Evolutionary conservation across 2,888 invertebrate species (phyloP).

Genomic region (Timandra comae): DNA sequence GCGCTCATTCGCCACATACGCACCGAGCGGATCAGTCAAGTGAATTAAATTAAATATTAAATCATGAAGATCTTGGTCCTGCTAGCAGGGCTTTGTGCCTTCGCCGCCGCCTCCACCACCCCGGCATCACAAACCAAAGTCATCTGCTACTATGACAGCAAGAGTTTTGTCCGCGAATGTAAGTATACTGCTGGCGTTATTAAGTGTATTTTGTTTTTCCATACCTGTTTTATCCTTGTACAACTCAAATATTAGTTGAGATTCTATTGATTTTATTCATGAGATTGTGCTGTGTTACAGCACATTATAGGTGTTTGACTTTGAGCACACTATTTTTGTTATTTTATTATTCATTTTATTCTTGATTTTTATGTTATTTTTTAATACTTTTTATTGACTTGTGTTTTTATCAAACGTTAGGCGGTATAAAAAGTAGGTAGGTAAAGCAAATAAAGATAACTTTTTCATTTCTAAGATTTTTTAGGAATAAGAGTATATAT

Average conservation of each 20-base stretch:
- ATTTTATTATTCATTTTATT: too few relatives aligned
- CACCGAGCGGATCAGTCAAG: constrained; percentile 50
- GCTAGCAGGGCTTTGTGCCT: constrained; percentile 46
- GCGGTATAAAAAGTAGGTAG: too few relatives aligned
- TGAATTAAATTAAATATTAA: constrained; percentile 28
- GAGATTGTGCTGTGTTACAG: too few relatives aligned
- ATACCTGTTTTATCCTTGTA: background rate
- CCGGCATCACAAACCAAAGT: constrained; percentile 75
- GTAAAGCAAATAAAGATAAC: too few relatives aligned
- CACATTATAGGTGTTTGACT: too few relatives aligned
- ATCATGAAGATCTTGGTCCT: constrained; percentile 48
- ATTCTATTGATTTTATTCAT: too few relatives aligned
- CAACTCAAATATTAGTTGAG: background rate
- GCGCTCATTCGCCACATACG: constrained; percentile 53
- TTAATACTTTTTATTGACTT: too few relatives aligned
- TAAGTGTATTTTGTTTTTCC: constrained; percentile 29
- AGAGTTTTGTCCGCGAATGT: constrained; percentile 82
- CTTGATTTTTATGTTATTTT: too few relatives aligned
- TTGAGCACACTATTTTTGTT: background rate
- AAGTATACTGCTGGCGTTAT: too few relatives aligned
- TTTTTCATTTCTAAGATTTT: too few relatives aligned
- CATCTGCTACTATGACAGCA: constrained; percentile 84
- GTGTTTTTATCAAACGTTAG: too few relatives aligned
- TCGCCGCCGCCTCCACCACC: constrained; percentile 48
- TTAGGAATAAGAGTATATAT: too few relatives aligned